Evolutionary conservation across 35 echinoderm and acorn worm species (phyloP), one percentile per base, ranked within the genome.

Genomic region (Ptychodera flava): DNA sequence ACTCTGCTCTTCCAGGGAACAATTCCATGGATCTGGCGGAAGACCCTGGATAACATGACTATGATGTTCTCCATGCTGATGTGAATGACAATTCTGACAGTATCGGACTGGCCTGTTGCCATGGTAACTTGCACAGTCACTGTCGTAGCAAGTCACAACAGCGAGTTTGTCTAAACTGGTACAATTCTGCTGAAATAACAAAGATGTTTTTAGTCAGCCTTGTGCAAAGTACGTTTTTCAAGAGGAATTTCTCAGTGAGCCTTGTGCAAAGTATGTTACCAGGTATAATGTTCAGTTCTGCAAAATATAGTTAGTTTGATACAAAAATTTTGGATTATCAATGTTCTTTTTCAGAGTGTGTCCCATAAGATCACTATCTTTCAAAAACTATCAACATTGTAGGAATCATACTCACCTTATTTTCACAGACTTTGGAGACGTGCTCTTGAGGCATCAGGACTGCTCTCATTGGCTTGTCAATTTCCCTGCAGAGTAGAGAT

Each of bases 1-100:
- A 77, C 79, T 92, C 90, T 94, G 92, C 28, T 90, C 93, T 85
- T 98, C 95, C 83, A 94, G 93, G 30, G 93, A 90, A 82, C 93
- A 92, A 31, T 87, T 82, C 87, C 92, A 92, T 22, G 95, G 95
- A 36, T 98, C 95, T 35, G 35, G 78, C 15, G 95, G 95, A 53
- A 98, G 94, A 28, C 91, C 93, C 37, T 94, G 95, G 0, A 93
- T 82, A 36, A 94, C 88, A 38, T 98, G 95, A n/a, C 92, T 88
- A 78, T 85, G 79, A 52, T 85, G 78, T 16, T 86, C 81, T 33
- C 82, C 84, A 32, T 64, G 45, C 28, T 85, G 78, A 83, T 98
- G 95, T 1, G 92, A 88, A 77, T 87, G 79, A 35, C 92, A 94
- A 16, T 53, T 78, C 1, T 82, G 86, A 34, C 95, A 98, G 85